Percentiles rank a stretch among this genome's conserved stretches.
phyloP scores from a whole-genome alignment of 1,140 invertebrate species.

The Xylocopa sonorina region DNA sequence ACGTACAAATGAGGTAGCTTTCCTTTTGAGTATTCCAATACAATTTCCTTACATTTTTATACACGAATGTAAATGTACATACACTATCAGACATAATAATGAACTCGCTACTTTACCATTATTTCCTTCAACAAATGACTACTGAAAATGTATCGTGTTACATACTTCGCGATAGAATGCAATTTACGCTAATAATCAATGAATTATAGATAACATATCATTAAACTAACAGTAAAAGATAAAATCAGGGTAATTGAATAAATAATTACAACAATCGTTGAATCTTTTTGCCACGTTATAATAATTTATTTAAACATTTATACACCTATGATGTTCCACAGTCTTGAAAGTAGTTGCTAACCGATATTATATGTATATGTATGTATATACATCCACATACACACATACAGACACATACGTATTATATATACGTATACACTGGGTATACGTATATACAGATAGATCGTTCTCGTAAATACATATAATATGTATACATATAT shows the following conservation, averaged over 20 bases:
- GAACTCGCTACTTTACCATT: too few species aligned
- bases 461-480: slow-evolving; percentile 44
- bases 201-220: too few species aligned
- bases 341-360: slow-evolving; percentile 72
- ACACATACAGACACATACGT: slow-evolving; percentile 3
- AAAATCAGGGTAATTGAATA: neutral
- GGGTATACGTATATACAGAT: slow-evolving; percentile 37
- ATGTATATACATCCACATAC: neutral
- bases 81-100: too few species aligned
- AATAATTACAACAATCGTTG: slow-evolving; percentile 9
- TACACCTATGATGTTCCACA: slow-evolving; percentile 76
- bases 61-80: too few species aligned
- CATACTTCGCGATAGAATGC: neutral
- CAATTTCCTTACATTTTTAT: too few species aligned
- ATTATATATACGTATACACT: slow-evolving; percentile 31
- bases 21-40: too few species aligned
- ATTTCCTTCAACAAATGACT: too few species aligned
- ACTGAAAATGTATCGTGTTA: too few species aligned
- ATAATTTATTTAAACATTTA: slow-evolving; percentile 78
- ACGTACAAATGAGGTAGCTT: too few species aligned
- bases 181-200: too few species aligned
- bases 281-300: slow-evolving; percentile 67
- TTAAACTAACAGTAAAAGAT: neutral
- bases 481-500: slow-evolving; percentile 54
- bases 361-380: slow-evolving; percentile 28